A percentile compares a stretch with the other conserved stretches of the same genome.
Evolutionary conservation across 1,140 invertebrate species (phyloP).

Genomic region (Mizuhopecten yessoensis): DNA sequence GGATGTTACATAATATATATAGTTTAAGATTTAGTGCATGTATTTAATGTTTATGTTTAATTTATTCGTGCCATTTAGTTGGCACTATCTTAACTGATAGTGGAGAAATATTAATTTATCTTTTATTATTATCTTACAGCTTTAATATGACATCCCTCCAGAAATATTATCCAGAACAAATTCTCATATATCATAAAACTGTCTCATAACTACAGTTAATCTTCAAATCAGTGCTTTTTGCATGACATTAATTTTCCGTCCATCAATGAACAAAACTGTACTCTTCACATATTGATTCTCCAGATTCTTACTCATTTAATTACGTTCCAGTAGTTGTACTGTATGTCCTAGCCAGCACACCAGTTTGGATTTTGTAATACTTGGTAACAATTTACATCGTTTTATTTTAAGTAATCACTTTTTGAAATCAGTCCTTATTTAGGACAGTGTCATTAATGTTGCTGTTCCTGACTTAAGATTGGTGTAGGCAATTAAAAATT

Average conservation of each 20-base stretch:
- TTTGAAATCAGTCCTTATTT: too few species aligned
- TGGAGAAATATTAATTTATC: not conserved
- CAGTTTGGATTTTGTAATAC: not conserved
- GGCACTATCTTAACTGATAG: not conserved
- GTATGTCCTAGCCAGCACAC: too few species aligned
- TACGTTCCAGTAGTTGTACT: not conserved
- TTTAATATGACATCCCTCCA: not conserved
- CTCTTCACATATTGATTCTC: not conserved
- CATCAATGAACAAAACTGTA: not conserved
- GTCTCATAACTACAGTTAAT: not conserved
- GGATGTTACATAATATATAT: too few species aligned
- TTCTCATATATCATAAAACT: not conserved
- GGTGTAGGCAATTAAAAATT: too few species aligned
- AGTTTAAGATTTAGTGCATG: too few species aligned
- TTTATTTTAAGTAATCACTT: not conserved
- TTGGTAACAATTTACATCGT: not conserved
- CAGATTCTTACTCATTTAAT: not conserved
- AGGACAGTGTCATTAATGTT: too few species aligned
- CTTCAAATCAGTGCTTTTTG: not conserved
- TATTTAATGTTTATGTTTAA: not conserved
- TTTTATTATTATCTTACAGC: not conserved
- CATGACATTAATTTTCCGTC: constrained; percentile 6
- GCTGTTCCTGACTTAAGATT: too few species aligned
- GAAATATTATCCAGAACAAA: not conserved
- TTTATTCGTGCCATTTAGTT: not conserved